A percentile compares a stretch with the other conserved stretches of the same genome.
Evolutionary conservation across 2,797 vertebrate species (phyloP).

Genomic region (Taenioides sp.): DNA sequence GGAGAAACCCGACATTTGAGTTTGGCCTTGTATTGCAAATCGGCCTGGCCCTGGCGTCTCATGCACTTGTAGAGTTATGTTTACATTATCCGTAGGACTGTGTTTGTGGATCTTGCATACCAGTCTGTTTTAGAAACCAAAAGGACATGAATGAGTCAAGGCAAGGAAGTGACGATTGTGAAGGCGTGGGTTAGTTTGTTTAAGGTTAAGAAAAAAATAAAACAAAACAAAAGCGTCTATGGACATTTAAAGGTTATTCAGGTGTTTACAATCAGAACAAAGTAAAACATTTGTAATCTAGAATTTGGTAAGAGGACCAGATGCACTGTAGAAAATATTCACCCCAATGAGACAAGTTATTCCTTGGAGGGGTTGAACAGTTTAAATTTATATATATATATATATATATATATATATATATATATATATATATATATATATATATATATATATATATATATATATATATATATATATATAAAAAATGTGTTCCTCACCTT

Average conservation of each 20-base stretch:
- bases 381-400: too few species aligned
- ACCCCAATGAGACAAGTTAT: neutral
- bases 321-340: neutral
- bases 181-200: neutral
- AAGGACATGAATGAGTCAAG: neutral
- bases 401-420: too few species aligned
- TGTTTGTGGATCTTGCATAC: conserved; percentile 78
- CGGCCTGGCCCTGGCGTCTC: conserved; percentile 57
- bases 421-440: too few species aligned
- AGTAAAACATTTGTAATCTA: neutral
- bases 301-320: neutral
- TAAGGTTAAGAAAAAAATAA: neutral
- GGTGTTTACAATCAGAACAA: neutral
- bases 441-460: too few species aligned
- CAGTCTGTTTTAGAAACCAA: conserved; percentile 67
- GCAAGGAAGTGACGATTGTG: neutral
- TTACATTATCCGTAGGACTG: conserved; percentile 51
- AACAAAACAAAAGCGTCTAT: neutral
- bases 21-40: conserved; percentile 79
- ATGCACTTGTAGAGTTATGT: conserved; percentile 78
- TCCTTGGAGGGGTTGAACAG: neutral
- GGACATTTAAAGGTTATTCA: neutral
- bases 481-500: too few species aligned
- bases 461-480: too few species aligned
- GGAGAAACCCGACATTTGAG: conserved; percentile 72